These are phyloP conservation scores for Tursiops truncatus DNA, from an alignment of 2,113 vertebrate genomes.

Conservation along the genomic window DNA sequence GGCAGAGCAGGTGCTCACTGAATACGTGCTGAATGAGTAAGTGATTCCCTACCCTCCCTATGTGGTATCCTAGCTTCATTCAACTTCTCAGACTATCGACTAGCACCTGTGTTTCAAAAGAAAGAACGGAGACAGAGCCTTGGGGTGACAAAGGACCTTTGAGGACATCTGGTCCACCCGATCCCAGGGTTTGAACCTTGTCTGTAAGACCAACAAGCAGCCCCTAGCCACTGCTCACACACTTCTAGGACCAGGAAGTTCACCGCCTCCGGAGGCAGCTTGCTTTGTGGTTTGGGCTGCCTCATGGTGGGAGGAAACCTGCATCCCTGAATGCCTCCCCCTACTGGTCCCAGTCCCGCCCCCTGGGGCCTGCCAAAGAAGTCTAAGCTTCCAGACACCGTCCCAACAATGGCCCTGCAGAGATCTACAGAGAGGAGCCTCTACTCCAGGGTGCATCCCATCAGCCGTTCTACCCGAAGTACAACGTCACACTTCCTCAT, in stretches of 20 bases:
- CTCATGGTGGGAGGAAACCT: background rate
- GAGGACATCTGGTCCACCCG: background rate
- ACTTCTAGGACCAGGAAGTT: background rate
- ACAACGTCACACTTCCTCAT: background rate
- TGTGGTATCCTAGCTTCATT: background rate
- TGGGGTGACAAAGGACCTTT: background rate
- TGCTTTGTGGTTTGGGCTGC: background rate
- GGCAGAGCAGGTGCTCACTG: background rate
- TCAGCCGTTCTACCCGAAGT: background rate
- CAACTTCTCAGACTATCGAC: background rate
- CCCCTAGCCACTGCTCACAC: background rate
- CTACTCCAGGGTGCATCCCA: background rate
- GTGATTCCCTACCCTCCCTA: background rate
- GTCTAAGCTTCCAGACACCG: background rate
- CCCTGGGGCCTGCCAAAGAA: background rate
- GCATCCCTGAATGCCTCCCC: background rate
- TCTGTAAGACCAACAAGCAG: background rate
- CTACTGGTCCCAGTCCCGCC: background rate
- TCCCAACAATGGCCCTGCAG: background rate
- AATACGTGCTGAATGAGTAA: background rate
- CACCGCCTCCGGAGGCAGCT: background rate
- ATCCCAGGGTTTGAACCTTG: background rate
- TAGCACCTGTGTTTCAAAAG: background rate
- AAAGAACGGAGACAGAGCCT: background rate
- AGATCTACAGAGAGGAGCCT: background rate